Base-by-base conservation (phyloP, 2,888 invertebrate species). In the Palloptera scutellata region DNA sequence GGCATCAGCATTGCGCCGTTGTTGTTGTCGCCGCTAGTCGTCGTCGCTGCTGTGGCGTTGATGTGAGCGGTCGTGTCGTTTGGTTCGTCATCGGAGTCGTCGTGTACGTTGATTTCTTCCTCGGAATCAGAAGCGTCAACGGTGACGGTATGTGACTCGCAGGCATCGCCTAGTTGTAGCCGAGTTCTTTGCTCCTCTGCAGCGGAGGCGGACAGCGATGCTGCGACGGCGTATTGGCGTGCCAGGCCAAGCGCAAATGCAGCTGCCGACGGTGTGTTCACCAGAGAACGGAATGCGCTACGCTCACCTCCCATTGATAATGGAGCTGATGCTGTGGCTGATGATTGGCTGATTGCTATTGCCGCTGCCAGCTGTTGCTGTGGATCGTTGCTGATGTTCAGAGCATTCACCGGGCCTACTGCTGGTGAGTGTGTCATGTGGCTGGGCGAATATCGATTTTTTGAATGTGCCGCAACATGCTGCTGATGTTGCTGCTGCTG, bases 41-140 rank as follows among this genome's bases (percentile, higher is more conserved):
- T 30, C 30, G 43, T 52, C 42, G 30, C 30, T 54, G 30, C 30
- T 30, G 30, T 30, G 12, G 9, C 48, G 48, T 13, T 53, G 43
- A 17, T 58, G 20, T 20, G n/a, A 30, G 20, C 45, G 55, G 45
- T 17, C 42, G 20, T 15, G 11, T 48, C 52, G 11, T 40, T 51
- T 54, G 73, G 71, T 9, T 81, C 83, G 72, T 79, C 79, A 62
- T 83, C 82, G 83, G 88, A 68, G 75, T 94, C 94, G 67, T 85
- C 85, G 80, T 94, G 92, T 10, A 94, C 94, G 84, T 94, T 94
- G 79, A 94, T 94, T 85, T 94, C 94, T 91, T 93, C 93, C 19
- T 84, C 84, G 13, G 83, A 81, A 64, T 83, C 83, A 5, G 84
- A 83, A 64, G 79, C 83, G 70, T 75, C 73, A 57, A 82, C 81